Base-by-base conservation (phyloP, 2,888 invertebrate species). In the Ormyrus pomaceus region DNA sequence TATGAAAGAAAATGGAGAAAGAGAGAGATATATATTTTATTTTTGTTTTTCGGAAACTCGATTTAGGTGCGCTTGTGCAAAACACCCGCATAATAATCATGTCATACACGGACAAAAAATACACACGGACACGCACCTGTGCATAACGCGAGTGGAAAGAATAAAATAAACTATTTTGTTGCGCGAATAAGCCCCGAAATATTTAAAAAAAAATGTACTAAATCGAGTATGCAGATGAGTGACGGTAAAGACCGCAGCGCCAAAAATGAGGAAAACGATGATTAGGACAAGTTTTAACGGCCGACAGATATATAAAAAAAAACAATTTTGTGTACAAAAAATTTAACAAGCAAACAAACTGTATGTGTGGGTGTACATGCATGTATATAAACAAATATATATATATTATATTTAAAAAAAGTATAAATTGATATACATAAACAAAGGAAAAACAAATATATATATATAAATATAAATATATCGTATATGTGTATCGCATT, bases 291-390 rank as follows among this genome's bases (percentile, higher is more conserved):
- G 65, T 46, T 69, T 79, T 45, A 34, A 62, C 71, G 55, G 73
- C 59, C 65, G 77, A 64, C 69, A 77, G 77, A 34, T 34, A 34
- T 34, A 34, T 77, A 46, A 58, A 72, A 19, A 34, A 34, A 34
- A 61, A 68, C 62, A 62, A 69, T 68, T 82, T 79, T 74, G 61
- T 79, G 82, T 79, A 79, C 79, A 79, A 79, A 82, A 73, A 58
- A 59, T 66, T 79, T 74, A 82, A 70, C 50, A 82, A 82, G 68
- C 79, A 80, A 34, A 34, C 34, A 34, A 34, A 83, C 82, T 84
- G 82, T 84, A 83, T 68, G 80, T 75, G 65, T 77, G 82, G 58
- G 68, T 82, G 77, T 80, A 80, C 78, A 83, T 81, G 83, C 76
- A 83, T 82, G 83, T 77, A 81, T 82, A 80, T 66, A 80, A 50